Conservation (phyloP, 2,888 invertebrate species). For the Spilarctia lutea region DNA sequence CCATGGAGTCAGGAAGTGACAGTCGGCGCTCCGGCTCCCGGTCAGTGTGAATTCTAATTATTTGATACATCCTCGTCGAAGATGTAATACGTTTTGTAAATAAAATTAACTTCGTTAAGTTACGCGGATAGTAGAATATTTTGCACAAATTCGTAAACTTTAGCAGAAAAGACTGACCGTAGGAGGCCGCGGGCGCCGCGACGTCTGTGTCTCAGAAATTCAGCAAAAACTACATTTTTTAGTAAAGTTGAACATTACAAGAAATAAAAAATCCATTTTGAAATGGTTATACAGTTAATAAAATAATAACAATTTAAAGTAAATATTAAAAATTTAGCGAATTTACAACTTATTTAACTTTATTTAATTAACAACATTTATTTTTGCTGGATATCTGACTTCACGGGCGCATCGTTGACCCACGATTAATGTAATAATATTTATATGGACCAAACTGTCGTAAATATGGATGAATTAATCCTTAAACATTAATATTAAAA, state of each 20-base stretch:
- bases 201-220: slow-evolving; percentile 73
- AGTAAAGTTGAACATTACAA: slow-evolving; percentile 18
- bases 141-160: slow-evolving; percentile 85
- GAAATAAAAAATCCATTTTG: slow-evolving; percentile 9
- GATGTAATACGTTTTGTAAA: slow-evolving; percentile 76
- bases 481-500: slow-evolving; percentile 82
- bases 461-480: slow-evolving; percentile 84
- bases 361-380: background rate
- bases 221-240: slow-evolving; percentile 57
- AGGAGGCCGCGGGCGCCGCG: slow-evolving; percentile 80
- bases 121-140: slow-evolving; percentile 83
- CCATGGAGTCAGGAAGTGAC: slow-evolving; percentile 60
- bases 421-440: slow-evolving; percentile 82
- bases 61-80: slow-evolving; percentile 70
- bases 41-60: slow-evolving; percentile 82
- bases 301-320: slow-evolving; percentile 13
- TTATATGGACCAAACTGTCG: slow-evolving; percentile 86
- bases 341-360: slow-evolving; percentile 27
- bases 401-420: slow-evolving; percentile 66
- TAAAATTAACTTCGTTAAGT: slow-evolving; percentile 80
- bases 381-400: slow-evolving; percentile 71
- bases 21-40: slow-evolving; percentile 81
- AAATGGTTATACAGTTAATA: slow-evolving; percentile 22
- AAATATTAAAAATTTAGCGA: slow-evolving; percentile 30
- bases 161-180: slow-evolving; percentile 86